Conservation (phyloP, 2,113 vertebrate species). For the Malurus alboscapulatus region DNA sequence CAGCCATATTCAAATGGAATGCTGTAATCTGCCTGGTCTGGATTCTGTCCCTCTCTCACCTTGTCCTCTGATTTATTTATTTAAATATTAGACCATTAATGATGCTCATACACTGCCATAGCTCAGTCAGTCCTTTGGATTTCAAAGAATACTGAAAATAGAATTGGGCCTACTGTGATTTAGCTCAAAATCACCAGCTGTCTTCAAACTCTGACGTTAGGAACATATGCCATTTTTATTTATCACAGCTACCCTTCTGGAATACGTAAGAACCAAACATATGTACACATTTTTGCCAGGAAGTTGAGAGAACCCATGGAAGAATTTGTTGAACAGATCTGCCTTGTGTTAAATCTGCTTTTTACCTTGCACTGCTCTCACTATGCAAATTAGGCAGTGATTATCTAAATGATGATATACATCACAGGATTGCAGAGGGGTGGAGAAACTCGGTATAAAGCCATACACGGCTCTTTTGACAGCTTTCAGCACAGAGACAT, state of each 20-base stretch:
- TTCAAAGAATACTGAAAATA: conserved; percentile 32
- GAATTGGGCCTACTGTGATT: background rate
- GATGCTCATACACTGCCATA: background rate
- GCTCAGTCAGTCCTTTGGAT: background rate
- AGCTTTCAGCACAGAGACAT: background rate
- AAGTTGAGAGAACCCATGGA: background rate
- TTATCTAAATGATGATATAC: background rate
- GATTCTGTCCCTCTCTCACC: background rate
- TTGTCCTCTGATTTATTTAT: background rate
- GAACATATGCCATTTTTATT: conserved; percentile 49
- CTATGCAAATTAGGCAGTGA: background rate
- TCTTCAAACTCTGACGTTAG: conserved; percentile 1
- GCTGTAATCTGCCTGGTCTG: background rate
- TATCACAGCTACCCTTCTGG: background rate
- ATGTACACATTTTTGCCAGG: background rate
- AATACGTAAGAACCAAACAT: conserved; percentile 3
- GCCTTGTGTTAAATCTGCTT: background rate
- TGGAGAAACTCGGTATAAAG: background rate
- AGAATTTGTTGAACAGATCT: background rate
- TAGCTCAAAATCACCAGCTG: conserved; percentile 26
- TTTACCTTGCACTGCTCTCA: background rate
- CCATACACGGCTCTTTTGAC: background rate
- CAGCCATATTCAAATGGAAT: background rate
- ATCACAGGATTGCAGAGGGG: background rate
- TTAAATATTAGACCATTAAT: background rate